phyloP scores from a whole-genome alignment of 2,113 vertebrate species.

The Aphelocoma coerulescens region DNA sequence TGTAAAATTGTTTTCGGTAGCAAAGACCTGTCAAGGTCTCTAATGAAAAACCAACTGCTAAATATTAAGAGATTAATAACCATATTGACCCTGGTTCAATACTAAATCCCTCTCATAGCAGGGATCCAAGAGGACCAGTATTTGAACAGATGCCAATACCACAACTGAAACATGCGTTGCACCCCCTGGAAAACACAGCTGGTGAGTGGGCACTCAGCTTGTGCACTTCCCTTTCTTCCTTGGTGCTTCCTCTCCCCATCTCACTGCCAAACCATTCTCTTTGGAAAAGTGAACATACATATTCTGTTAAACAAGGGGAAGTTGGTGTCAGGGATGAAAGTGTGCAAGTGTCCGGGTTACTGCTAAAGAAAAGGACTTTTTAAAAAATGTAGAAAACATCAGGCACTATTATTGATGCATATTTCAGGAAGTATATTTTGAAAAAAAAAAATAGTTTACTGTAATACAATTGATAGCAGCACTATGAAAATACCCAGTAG shows the following conservation, averaged over 20 bases:
- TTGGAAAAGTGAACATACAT: neutral
- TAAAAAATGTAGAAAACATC: neutral
- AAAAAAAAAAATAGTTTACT: neutral
- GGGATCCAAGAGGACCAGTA: neutral
- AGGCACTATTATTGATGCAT: neutral
- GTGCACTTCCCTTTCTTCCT: neutral
- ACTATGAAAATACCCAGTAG: neutral
- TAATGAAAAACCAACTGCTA: neutral
- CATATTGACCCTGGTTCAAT: neutral
- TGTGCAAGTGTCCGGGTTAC: neutral
- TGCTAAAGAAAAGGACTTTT: neutral
- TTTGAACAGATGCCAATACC: neutral
- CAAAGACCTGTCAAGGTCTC: neutral
- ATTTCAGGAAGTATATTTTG: neutral
- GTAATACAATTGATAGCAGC: neutral
- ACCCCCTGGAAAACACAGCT: neutral
- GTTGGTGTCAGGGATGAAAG: neutral
- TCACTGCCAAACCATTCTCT: neutral
- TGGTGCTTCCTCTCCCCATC: neutral
- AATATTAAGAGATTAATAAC: neutral
- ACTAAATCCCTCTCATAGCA: neutral
- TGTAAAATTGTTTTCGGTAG: neutral
- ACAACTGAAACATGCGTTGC: neutral
- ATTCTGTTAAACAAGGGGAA: neutral
- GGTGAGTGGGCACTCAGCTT: neutral